Conservation (phyloP, 2,797 vertebrate species). For the Phrynocephalus vlangalii region DNA sequence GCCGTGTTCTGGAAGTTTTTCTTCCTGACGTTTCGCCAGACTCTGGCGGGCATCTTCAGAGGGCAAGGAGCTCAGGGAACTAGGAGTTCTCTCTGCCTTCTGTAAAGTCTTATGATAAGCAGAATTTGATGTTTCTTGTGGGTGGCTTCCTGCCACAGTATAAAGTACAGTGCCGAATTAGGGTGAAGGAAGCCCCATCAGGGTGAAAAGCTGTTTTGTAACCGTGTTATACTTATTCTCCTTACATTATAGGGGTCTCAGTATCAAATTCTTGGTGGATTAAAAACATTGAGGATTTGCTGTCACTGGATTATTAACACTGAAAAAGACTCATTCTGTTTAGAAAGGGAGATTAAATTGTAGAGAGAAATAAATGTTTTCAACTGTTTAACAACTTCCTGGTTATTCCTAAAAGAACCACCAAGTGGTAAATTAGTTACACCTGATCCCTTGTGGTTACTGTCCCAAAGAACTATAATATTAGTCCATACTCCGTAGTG, state of each 20-base stretch:
- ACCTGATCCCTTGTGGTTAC: not conserved
- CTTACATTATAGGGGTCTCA: too few relatives aligned
- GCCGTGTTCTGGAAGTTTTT: too few relatives aligned
- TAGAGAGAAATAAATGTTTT: not conserved
- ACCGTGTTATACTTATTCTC: not conserved
- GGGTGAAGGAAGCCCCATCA: not conserved
- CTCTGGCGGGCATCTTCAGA: too few relatives aligned
- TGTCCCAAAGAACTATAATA: not conserved
- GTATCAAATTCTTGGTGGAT: not conserved
- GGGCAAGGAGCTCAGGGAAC: too few relatives aligned
- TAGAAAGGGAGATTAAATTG: not conserved
- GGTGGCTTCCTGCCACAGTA: not conserved
- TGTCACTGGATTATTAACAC: not conserved
- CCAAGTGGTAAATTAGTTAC: not conserved
- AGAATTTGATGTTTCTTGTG: not conserved
- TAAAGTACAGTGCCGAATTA: not conserved
- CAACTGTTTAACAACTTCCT: not conserved
- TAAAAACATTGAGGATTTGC: not conserved
- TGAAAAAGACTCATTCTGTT: not conserved
- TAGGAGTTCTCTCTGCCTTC: too few relatives aligned
- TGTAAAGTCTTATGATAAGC: not conserved
- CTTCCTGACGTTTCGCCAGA: too few relatives aligned
- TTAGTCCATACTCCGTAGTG: not conserved
- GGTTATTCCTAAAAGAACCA: not conserved
- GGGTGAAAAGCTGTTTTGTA: not conserved